phyloP scores from a whole-genome alignment of 2,888 invertebrate species.

The Coleophora flavipennella region DNA sequence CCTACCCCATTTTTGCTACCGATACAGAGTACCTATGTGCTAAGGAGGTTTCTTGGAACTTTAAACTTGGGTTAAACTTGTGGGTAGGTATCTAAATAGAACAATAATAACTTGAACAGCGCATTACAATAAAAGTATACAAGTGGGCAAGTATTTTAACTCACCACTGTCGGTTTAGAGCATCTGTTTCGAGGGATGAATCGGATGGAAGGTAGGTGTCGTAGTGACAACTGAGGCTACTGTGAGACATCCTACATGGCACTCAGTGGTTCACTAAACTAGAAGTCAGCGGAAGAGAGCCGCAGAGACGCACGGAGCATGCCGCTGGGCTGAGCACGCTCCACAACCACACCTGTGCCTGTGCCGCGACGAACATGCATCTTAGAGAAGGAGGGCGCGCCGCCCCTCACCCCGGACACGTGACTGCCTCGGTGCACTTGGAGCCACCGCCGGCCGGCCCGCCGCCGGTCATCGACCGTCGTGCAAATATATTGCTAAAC shows the following conservation, averaged over 20 bases:
- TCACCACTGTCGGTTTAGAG: conserved; percentile 66
- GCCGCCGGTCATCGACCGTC: conserved; percentile 62
- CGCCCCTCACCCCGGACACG: conserved; percentile 70
- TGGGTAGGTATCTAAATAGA: neutral
- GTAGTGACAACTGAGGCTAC: conserved; percentile 66
- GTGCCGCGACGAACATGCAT: conserved; percentile 66
- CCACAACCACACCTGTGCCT: no score
- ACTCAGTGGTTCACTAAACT: conserved; percentile 50
- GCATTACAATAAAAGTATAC: neutral
- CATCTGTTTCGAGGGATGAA: conserved; percentile 65
- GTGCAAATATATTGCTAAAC: conserved; percentile 48
- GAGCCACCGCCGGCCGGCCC: conserved; percentile 57
- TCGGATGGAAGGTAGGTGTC: conserved; percentile 67
- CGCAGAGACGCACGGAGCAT: conserved; percentile 49
- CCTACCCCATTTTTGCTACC: no score
- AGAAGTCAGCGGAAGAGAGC: conserved; percentile 39
- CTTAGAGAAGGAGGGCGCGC: conserved; percentile 59
- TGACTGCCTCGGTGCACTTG: conserved; percentile 60
- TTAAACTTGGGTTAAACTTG: no score
- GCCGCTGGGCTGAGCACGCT: conserved; percentile 57
- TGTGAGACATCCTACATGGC: conserved; percentile 72
- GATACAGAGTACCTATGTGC: no score
- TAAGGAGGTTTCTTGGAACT: no score
- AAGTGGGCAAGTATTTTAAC: conserved; percentile 20
- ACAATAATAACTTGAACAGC: neutral